Evolutionary conservation across 2,888 invertebrate genomes (phyloP).

Genomic region (Agonum fuliginosum): DNA sequence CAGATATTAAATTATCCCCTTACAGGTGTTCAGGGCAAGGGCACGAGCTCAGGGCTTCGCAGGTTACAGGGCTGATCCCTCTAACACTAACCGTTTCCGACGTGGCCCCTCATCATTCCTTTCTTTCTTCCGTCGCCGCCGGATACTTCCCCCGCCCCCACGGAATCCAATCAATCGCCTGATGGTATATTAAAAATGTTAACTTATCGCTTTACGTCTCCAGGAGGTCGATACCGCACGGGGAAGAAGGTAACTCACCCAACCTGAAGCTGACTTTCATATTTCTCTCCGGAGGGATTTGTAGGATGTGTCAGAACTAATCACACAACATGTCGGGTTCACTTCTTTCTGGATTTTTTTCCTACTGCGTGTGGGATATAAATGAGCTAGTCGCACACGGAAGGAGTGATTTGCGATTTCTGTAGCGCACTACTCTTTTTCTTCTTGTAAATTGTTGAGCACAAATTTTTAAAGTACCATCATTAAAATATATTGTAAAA

Average conservation of each 20-base stretch:
- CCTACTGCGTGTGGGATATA: neutral
- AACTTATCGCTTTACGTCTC: slow-evolving; percentile 34
- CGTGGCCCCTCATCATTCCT: slow-evolving; percentile 32
- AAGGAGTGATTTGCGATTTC: too few species aligned
- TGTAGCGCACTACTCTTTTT: too few species aligned
- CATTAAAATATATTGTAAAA: too few species aligned
- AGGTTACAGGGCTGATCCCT: slow-evolving; percentile 3
- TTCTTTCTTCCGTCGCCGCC: slow-evolving; percentile 24
- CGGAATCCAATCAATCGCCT: slow-evolving; percentile 48
- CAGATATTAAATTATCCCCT: slow-evolving; percentile 35
- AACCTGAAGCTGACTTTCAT: slow-evolving; percentile 39
- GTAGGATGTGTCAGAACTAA: slow-evolving; percentile 44
- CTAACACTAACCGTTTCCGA: slow-evolving; percentile 34
- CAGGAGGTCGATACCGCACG: neutral
- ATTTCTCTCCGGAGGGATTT: slow-evolving; percentile 43
- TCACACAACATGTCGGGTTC: slow-evolving; percentile 43
- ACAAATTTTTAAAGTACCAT: too few species aligned
- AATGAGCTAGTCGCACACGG: too few species aligned
- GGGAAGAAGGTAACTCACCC: neutral
- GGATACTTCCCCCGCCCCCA: neutral
- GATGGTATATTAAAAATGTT: slow-evolving; percentile 48
- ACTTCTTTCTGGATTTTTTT: slow-evolving; percentile 11
- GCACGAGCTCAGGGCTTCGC: too few species aligned
- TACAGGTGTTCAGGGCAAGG: slow-evolving; percentile 33
- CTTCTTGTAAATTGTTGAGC: too few species aligned